phyloP scores from a whole-genome alignment of 2,888 invertebrate genomes.

The Perithous albicinctus region DNA sequence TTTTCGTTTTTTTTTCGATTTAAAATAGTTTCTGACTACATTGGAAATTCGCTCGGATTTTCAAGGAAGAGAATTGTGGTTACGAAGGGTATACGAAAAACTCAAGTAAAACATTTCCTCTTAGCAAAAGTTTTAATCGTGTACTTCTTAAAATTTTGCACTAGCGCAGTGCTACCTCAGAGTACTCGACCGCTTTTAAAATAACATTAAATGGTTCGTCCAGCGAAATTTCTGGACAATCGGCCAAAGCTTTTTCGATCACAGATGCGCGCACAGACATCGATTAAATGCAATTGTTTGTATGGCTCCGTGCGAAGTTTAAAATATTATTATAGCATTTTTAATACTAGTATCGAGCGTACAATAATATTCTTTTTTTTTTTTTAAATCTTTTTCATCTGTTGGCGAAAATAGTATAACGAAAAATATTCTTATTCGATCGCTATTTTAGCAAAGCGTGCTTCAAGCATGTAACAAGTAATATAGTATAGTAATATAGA shows the following conservation, averaged over 20 bases:
- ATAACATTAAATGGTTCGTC: constrained; percentile 1
- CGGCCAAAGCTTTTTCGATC: constrained; percentile 44
- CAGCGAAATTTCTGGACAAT: constrained; percentile 6
- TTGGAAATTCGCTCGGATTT: not conserved
- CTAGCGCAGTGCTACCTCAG: constrained; percentile 9
- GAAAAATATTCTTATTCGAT: constrained; percentile 27
- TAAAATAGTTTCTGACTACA: not conserved
- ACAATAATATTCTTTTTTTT: constrained; percentile 29
- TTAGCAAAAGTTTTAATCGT: constrained; percentile 30
- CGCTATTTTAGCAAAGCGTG: constrained; percentile 49
- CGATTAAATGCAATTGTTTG: constrained; percentile 52
- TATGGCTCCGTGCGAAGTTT: constrained; percentile 26
- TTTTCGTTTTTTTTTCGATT: no score
- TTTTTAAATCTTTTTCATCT: not conserved
- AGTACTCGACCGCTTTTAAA: constrained; percentile 2
- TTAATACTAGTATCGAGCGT: constrained; percentile 21
- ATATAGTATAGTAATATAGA: no score
- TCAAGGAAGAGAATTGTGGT: not conserved
- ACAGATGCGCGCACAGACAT: constrained; percentile 53
- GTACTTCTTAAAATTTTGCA: constrained; percentile 17
- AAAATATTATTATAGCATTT: constrained; percentile 29
- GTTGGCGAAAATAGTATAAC: constrained; percentile 43
- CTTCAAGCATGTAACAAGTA: constrained; percentile 58
- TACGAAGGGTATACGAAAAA: not conserved
- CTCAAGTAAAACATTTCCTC: not conserved